phyloP scores from a whole-genome alignment of 2,888 invertebrate genomes.

The Cephalotes varians region DNA sequence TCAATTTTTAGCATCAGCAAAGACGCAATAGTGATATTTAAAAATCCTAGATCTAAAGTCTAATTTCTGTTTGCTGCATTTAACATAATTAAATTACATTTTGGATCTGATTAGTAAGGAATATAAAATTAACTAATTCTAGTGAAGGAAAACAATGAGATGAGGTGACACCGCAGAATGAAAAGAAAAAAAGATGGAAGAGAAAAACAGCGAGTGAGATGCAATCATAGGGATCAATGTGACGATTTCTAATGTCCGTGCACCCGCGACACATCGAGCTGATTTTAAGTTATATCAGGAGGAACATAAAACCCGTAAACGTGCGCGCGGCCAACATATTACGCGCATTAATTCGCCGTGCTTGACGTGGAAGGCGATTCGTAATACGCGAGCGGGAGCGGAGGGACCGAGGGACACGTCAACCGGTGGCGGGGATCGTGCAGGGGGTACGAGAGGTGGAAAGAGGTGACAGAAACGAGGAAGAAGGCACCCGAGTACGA shows the following conservation, averaged over 20 bases:
- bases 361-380: constrained; percentile 82
- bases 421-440: constrained; percentile 61
- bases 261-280: constrained; percentile 71
- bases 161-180: neutral
- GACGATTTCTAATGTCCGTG: constrained; percentile 72
- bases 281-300: constrained; percentile 80
- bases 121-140: neutral
- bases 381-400: constrained; percentile 78
- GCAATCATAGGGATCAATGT: constrained; percentile 40
- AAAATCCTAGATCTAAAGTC: neutral
- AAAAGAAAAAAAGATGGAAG: neutral
- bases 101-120: neutral
- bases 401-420: constrained; percentile 68
- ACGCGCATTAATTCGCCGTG: constrained; percentile 83
- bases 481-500: constrained; percentile 61
- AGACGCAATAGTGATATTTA: neutral
- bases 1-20: neutral
- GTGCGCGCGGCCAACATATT: constrained; percentile 84
- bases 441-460: constrained; percentile 58
- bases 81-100: neutral
- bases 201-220: neutral
- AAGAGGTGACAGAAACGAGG: constrained; percentile 71
- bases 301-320: constrained; percentile 81
- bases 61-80: neutral
- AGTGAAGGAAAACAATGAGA: neutral